Evolutionary conservation across 2,113 vertebrate genomes (phyloP).

Genomic region (Polypterus bichir): DNA sequence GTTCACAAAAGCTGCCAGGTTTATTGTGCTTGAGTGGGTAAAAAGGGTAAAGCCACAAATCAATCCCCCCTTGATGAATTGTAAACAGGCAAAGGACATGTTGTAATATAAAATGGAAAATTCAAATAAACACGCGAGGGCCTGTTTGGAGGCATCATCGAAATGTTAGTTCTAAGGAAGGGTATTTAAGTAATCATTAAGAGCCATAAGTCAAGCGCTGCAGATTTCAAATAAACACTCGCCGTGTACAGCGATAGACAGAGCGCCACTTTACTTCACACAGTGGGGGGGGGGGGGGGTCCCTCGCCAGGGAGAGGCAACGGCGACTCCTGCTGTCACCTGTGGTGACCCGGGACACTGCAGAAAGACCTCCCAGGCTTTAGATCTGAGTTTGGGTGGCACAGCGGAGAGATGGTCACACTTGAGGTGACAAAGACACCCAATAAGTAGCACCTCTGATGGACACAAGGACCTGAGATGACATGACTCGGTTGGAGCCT

Average conservation of each 20-base stretch:
- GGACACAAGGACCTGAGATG: too few species aligned
- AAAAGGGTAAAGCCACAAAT: constrained; percentile 45
- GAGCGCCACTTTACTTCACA: constrained; percentile 57
- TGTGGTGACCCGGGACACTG: not conserved
- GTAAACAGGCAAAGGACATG: constrained; percentile 58
- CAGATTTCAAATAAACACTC: constrained; percentile 64
- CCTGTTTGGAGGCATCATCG: constrained; percentile 53
- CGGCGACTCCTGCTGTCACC: not conserved
- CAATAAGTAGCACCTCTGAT: not conserved
- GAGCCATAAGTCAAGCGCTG: constrained; percentile 53
- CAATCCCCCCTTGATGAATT: constrained; percentile 47
- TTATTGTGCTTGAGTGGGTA: constrained; percentile 19
- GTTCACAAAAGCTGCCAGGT: constrained; percentile 1
- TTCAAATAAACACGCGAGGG: constrained; percentile 60
- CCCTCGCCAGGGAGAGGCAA: constrained; percentile 32
- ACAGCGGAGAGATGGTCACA: too few species aligned
- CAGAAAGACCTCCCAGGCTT: not conserved
- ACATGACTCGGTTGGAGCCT: too few species aligned
- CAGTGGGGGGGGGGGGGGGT: constrained; percentile 38
- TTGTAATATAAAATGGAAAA: constrained; percentile 68
- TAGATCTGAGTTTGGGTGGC: too few species aligned
- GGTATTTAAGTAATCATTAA: constrained; percentile 61
- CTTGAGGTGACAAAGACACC: constrained; percentile 1
- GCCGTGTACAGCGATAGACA: constrained; percentile 57
- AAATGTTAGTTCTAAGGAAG: constrained; percentile 52